A percentile compares a stretch with the other conserved stretches of the same genome.
Evolutionary conservation across 1,140 invertebrate genomes (phyloP).

Genomic region (Zelostemma sp.): DNA sequence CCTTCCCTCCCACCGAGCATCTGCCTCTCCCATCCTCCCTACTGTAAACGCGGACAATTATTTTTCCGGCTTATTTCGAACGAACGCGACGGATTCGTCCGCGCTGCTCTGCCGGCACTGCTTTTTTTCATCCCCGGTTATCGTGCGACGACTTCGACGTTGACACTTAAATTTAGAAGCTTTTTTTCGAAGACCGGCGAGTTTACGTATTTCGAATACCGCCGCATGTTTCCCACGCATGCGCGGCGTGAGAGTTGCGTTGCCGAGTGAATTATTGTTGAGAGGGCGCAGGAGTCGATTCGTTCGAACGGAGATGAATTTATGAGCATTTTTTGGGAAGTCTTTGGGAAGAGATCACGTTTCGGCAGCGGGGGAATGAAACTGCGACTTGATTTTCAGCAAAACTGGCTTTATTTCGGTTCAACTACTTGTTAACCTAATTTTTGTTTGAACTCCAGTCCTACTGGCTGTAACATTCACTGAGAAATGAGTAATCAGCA

Average conservation of each 20-base stretch:
- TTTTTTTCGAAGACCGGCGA: neutral
- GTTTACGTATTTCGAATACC: neutral
- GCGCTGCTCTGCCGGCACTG: neutral
- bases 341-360: too few species aligned
- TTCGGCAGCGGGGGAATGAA: too few species aligned
- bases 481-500: slow-evolving; percentile 47
- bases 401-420: slow-evolving; percentile 41
- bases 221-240: neutral
- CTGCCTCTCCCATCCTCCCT: neutral
- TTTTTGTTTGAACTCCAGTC: slow-evolving; percentile 32
- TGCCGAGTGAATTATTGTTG: neutral
- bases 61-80: neutral
- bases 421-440: slow-evolving; percentile 34
- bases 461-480: slow-evolving; percentile 42
- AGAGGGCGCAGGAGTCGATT: neutral
- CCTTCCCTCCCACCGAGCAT: neutral
- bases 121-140: neutral
- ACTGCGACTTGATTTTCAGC: too few species aligned
- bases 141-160: too few species aligned
- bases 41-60: neutral
- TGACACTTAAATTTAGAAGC: too few species aligned
- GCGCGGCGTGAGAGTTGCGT: neutral
- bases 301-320: too few species aligned
- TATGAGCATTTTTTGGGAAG: too few species aligned
- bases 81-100: neutral